phyloP scores from a whole-genome alignment of 2,888 invertebrate species.

The Magallana nippona region DNA sequence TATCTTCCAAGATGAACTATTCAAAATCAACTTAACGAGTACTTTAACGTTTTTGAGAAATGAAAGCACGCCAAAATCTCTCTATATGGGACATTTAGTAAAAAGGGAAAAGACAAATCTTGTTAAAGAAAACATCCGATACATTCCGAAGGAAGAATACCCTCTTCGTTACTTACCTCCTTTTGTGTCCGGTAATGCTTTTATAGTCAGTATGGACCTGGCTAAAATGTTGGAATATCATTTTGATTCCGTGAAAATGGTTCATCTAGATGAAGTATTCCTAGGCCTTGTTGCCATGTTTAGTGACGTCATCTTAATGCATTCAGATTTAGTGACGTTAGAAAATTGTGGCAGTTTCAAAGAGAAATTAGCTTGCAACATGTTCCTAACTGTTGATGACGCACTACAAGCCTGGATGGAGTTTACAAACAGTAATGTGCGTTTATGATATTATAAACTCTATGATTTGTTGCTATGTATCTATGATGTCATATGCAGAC shows the following conservation, averaged over 20 bases:
- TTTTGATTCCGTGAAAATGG: conserved; percentile 25
- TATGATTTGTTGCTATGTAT: background rate
- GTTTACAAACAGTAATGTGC: background rate
- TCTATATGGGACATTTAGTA: background rate
- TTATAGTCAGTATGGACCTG: background rate
- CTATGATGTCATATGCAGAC: background rate
- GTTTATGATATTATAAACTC: background rate
- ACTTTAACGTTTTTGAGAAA: background rate
- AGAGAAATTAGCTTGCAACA: background rate
- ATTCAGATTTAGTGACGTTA: background rate
- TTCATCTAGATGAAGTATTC: background rate
- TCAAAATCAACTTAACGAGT: background rate
- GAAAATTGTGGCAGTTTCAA: conserved; percentile 13
- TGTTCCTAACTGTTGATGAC: background rate
- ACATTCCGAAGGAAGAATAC: conserved; percentile 6
- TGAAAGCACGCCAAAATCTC: background rate
- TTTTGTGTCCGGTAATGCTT: background rate
- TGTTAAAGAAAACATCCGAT: background rate
- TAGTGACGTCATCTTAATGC: conserved; percentile 20
- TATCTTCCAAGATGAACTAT: background rate
- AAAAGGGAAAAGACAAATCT: background rate
- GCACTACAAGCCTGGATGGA: background rate
- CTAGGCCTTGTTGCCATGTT: conserved; percentile 8
- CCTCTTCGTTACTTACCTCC: background rate
- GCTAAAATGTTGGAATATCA: background rate